Evolutionary conservation across 1,140 invertebrate genomes (phyloP), one percentile per base, ranked within the genome.

Genomic region (Drosophila sp.): DNA sequence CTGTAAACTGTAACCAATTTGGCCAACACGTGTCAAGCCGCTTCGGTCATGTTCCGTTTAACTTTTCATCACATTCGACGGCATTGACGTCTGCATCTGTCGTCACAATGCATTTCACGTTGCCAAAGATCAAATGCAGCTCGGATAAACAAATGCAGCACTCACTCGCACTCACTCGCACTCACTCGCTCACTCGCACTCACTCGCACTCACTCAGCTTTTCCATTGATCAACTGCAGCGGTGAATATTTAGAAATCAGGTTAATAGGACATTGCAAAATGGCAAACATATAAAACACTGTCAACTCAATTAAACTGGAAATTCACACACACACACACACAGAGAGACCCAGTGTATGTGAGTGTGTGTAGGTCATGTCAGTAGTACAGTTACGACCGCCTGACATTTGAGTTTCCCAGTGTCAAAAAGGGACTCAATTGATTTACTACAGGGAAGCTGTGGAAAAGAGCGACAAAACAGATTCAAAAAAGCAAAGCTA

Each of bases 1-100:
- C 72, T 46, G 51, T 72, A 72, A 83, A 67, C 45, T 81, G 69
- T 74, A 58, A 53, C 83, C 56, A 82, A 89, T 89, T 71, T 71
- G 57, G 50, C 61, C 72, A 58, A 72, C 73, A 77, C 75, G 64
- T 74, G 71, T 45, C 58, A 8, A n/a, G 40, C 18, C 48, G 32
- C 21, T 40, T 27, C 25, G 46, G 46, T 50, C 46, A 29, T 50
- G 46, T 25, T 27, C 46, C 46, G 27, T 50, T 50, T 50, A 50
- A 50, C 25, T 13, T 38, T 13, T 38, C 36, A 38, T 38, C 36
- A 38, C 36, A 46, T 61, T 6, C 11, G 11, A 11, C 8, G 43
- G 14, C 50, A 29, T 53, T 34, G 32, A 53, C 66, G 50, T 50
- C 45, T 21, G 9, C 45, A n/a, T 8, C 13, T 41, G 46, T 40